phyloP scores from a whole-genome alignment of 2,888 invertebrate species.

The Melikaiella ostensackeni region DNA sequence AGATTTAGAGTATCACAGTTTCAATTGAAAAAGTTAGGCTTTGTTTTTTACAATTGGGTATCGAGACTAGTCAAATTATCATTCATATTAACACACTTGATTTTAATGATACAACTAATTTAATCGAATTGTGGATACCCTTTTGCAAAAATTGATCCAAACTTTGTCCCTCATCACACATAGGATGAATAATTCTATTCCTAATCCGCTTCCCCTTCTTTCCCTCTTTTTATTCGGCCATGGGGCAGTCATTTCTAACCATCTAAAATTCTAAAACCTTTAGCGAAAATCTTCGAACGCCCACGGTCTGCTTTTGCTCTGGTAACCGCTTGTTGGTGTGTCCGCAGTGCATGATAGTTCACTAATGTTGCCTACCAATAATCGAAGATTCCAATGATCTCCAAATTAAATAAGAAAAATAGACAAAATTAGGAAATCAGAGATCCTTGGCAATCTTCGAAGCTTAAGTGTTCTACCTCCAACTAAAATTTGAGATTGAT shows the following conservation, averaged over 20 bases:
- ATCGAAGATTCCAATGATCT: constrained; percentile 49
- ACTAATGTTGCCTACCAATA: constrained; percentile 47
- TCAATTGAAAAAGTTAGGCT: background rate
- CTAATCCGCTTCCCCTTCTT: constrained; percentile 44
- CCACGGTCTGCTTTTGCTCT: constrained; percentile 76
- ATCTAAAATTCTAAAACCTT: constrained; percentile 49
- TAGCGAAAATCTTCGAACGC: constrained; percentile 51
- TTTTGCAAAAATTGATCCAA: background rate
- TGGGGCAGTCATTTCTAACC: constrained; percentile 51
- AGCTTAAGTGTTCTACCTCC: constrained; percentile 42
- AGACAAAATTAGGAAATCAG: background rate
- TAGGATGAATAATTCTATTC: constrained; percentile 6
- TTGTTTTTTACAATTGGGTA: background rate
- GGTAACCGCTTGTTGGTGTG: constrained; percentile 77
- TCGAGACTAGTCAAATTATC: too few relatives aligned
- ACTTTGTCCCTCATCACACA: background rate
- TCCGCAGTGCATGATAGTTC: constrained; percentile 73
- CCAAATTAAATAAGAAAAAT: background rate
- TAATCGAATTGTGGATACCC: background rate
- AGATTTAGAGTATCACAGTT: constrained; percentile 2
- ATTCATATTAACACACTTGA: background rate
- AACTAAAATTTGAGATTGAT: constrained; percentile 26
- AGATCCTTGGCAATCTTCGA: constrained; percentile 46
- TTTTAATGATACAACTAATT: background rate
- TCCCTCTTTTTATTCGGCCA: constrained; percentile 51